These are phyloP conservation scores for Tetraneura akinire DNA, from an alignment of 1,140 invertebrate genomes.

Conservation along the genomic window DNA sequence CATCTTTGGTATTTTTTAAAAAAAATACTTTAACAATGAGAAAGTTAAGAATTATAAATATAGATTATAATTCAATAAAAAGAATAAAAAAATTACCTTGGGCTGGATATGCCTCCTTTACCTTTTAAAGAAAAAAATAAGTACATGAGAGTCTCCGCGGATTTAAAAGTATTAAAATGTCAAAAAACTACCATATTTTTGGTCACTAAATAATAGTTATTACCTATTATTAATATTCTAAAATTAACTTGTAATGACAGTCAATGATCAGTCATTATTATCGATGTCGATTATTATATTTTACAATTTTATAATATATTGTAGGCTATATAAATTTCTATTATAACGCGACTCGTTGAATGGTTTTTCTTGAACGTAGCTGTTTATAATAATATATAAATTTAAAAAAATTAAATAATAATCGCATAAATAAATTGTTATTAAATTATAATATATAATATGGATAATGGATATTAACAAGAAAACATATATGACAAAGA, in stretches of 20 bases:
- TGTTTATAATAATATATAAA: background rate
- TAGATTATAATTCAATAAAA: too few relatives aligned
- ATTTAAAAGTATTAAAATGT: background rate
- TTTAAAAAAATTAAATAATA: too few relatives aligned
- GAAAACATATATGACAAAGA: constrained; percentile 5
- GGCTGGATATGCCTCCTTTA: background rate
- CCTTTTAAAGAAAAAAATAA: background rate
- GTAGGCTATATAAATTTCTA: too few relatives aligned
- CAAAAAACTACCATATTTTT: background rate
- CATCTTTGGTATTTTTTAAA: too few relatives aligned
- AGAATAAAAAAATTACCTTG: too few relatives aligned
- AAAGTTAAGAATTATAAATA: too few relatives aligned
- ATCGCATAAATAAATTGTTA: too few relatives aligned
- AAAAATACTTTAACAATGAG: too few relatives aligned
- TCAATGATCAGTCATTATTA: too few relatives aligned
- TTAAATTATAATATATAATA: constrained; percentile 6
- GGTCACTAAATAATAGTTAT: background rate
- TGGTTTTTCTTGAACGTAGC: background rate
- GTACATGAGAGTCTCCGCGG: background rate
- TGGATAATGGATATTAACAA: constrained; percentile 1
- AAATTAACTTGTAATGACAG: constrained; percentile 7
- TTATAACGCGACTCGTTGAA: background rate
- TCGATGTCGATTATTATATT: background rate
- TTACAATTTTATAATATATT: too few relatives aligned
- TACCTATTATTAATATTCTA: too few relatives aligned